Evolutionary conservation across 2,113 vertebrate genomes (phyloP).

Genomic region (Phrynocephalus versicolor): DNA sequence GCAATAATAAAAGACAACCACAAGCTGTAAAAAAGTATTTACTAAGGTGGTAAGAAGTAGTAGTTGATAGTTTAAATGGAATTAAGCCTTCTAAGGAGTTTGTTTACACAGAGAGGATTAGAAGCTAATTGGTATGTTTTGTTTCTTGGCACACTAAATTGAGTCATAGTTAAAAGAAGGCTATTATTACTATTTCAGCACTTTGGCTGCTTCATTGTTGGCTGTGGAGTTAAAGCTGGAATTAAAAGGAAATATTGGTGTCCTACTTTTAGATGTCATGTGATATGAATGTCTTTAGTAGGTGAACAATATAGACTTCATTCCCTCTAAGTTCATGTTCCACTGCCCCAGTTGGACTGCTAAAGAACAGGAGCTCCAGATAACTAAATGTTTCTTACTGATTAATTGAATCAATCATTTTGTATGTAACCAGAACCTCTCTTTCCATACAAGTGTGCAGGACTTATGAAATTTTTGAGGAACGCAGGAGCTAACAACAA

Average conservation of each 20-base stretch:
- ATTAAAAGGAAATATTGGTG: neutral
- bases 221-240: constrained; percentile 30
- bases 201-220: constrained; percentile 34
- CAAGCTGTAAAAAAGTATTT: constrained; percentile 46
- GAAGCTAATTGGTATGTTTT: constrained; percentile 36
- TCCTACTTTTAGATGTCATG: neutral
- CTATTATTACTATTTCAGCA: constrained; percentile 49
- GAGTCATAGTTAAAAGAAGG: constrained; percentile 16
- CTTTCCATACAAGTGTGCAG: neutral
- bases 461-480: too few species aligned
- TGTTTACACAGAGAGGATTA: constrained; percentile 21
- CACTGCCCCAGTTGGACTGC: neutral
- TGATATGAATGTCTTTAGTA: neutral
- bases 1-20: constrained; percentile 42
- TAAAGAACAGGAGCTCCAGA: neutral
- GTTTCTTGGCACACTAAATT: constrained; percentile 48
- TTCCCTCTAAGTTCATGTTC: neutral
- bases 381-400: too few species aligned
- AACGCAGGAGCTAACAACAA: too few species aligned
- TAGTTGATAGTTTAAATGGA: constrained; percentile 39
- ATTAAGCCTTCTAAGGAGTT: neutral
- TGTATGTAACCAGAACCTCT: neutral
- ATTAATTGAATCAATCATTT: neutral
- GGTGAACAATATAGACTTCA: neutral
- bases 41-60: constrained; percentile 21